A percentile compares a stretch with the other conserved stretches of the same genome.
Conservation (phyloP, 2,797 vertebrate species). For the Philypnodon macrostomus region DNA sequence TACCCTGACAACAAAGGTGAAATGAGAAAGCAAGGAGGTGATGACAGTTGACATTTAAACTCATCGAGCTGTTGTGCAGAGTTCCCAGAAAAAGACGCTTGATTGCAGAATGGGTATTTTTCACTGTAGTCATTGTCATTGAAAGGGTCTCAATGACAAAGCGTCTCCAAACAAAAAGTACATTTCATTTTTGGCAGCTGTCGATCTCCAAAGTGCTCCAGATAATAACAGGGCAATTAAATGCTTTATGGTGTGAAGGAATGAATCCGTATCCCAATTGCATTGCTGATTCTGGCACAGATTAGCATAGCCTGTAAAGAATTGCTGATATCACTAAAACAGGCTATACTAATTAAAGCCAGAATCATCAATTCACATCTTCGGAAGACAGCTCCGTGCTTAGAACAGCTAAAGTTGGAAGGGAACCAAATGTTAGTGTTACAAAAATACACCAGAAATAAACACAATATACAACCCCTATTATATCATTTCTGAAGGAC, state of each 20-base stretch:
- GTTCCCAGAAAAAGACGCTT: constrained; percentile 32
- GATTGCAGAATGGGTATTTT: constrained; percentile 14
- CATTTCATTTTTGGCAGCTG: constrained; percentile 25
- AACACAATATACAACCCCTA: constrained; percentile 9
- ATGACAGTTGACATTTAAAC: constrained; percentile 54
- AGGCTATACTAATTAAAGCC: constrained; percentile 83
- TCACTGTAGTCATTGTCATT: constrained; percentile 17
- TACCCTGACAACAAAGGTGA: constrained; percentile 19
- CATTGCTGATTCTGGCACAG: constrained; percentile 84
- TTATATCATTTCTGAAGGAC: background rate
- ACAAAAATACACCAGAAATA: constrained; percentile 24
- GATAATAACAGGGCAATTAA: constrained; percentile 33
- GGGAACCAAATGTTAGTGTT: constrained; percentile 49
- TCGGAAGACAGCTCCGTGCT: constrained; percentile 49
- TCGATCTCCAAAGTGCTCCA: constrained; percentile 20
- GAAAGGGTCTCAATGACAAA: constrained; percentile 16
- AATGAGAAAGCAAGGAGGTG: constrained; percentile 14
- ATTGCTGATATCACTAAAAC: constrained; percentile 79
- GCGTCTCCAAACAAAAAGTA: background rate
- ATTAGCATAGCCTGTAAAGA: constrained; percentile 91
- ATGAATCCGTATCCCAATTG: constrained; percentile 60
- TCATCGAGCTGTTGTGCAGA: constrained; percentile 18
- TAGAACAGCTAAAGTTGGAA: constrained; percentile 46
- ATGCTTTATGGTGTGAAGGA: constrained; percentile 42
- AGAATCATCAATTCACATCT: constrained; percentile 76